phyloP scores from a whole-genome alignment of 2,113 vertebrate genomes.

The Psephotus haematonotus region DNA sequence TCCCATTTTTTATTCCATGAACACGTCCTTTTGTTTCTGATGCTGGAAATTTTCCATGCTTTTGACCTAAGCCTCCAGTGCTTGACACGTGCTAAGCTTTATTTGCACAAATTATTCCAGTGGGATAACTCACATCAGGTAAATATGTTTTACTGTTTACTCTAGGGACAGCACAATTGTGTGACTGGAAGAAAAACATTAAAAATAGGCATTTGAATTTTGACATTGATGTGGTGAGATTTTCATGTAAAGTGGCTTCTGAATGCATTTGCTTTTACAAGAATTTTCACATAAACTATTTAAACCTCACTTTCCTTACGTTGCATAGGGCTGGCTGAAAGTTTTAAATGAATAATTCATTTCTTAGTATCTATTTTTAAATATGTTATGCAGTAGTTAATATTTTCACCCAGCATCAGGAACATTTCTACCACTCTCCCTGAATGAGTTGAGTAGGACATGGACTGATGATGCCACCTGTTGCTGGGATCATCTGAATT shows the following conservation, averaged over 20 bases:
- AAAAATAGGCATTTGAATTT: constrained; percentile 10
- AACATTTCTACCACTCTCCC: neutral
- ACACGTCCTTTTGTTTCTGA: constrained; percentile 36
- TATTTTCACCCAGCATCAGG: neutral
- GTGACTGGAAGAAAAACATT: constrained; percentile 1
- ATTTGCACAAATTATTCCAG: constrained; percentile 7
- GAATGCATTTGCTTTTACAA: neutral
- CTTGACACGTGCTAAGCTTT: neutral
- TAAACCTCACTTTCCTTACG: neutral
- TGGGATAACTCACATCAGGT: neutral
- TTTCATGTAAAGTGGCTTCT: neutral
- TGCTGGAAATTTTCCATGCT: constrained; percentile 56
- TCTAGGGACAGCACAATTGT: neutral
- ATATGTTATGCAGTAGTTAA: neutral
- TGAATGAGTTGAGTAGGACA: neutral
- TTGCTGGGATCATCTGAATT: neutral
- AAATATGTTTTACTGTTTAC: constrained; percentile 7
- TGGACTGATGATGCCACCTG: neutral
- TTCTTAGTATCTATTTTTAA: constrained; percentile 1
- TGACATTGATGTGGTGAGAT: neutral
- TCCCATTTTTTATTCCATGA: constrained; percentile 35
- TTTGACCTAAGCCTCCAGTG: neutral
- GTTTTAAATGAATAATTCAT: neutral
- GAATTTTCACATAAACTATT: neutral
- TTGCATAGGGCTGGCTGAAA: neutral